Percentiles rank a stretch among this genome's conserved stretches.
Evolutionary conservation across 2,113 vertebrate genomes (phyloP).

Genomic region (Hydrolagus affinis): DNA sequence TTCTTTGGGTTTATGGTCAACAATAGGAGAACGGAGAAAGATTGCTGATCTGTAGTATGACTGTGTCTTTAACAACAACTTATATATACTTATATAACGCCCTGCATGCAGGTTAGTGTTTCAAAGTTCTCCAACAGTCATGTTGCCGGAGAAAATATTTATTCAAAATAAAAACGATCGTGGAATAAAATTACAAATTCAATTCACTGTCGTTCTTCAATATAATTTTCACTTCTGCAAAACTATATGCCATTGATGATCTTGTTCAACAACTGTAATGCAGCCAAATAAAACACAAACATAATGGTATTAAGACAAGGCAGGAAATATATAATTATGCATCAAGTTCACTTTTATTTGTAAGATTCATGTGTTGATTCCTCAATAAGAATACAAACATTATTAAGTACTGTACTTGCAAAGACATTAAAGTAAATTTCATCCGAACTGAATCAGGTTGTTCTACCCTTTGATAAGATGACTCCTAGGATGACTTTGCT

Average conservation of each 20-base stretch:
- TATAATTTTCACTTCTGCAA: not conserved
- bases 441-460: not conserved
- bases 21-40: too few species aligned
- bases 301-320: constrained; percentile 5
- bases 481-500: not conserved
- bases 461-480: not conserved
- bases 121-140: not conserved
- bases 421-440: not conserved
- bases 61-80: too few species aligned
- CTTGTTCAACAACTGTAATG: not conserved
- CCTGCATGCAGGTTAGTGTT: too few species aligned
- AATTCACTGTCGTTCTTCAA: not conserved
- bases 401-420: not conserved
- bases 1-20: too few species aligned
- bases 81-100: too few species aligned
- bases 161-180: constrained; percentile 1
- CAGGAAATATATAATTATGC: constrained; percentile 2
- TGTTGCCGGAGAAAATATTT: not conserved
- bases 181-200: not conserved
- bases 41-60: too few species aligned
- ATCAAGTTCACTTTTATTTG: not conserved
- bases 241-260: not conserved
- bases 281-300: not conserved
- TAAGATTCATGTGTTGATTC: not conserved
- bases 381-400: not conserved